Conservation (phyloP, 2,797 vertebrate genomes). For the Epinephelus coioides region DNA sequence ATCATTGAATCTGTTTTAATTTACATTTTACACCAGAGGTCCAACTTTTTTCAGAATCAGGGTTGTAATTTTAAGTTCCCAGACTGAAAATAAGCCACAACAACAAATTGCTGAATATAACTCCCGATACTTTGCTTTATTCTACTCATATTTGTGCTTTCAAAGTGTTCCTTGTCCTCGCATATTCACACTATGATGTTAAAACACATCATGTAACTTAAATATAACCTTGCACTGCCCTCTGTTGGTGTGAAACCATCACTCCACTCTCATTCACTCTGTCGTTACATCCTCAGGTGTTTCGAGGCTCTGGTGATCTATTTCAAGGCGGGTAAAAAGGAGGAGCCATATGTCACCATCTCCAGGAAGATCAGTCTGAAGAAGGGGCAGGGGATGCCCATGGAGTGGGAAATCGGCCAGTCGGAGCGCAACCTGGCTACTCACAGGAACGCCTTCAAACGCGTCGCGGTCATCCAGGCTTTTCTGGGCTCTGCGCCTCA, state of each 20-base stretch:
- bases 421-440: conserved; percentile 89
- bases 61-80: too few species aligned
- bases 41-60: too few species aligned
- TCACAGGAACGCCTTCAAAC: conserved; percentile 96
- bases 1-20: too few species aligned
- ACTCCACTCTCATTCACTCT: background rate
- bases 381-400: conserved; percentile 83
- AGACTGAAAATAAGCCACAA: background rate
- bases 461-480: conserved; percentile 95
- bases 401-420: conserved; percentile 95
- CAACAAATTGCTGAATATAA: background rate
- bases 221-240: conserved; percentile 45
- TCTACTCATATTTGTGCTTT: background rate
- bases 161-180: rapidly evolving
- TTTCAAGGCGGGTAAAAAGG: conserved; percentile 87
- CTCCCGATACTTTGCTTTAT: background rate
- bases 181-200: background rate
- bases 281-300: conserved; percentile 79
- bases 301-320: conserved; percentile 89
- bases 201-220: background rate
- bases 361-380: conserved; percentile 92
- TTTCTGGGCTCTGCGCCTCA: conserved; percentile 98
- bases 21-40: too few species aligned
- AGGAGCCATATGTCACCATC: conserved; percentile 97
- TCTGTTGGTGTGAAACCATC: conserved; percentile 52